A percentile compares a stretch with the other conserved stretches of the same genome.
These are phyloP conservation scores for Papilio polytes DNA, from an alignment of 1,140 invertebrate species.

Conservation along the genomic window DNA sequence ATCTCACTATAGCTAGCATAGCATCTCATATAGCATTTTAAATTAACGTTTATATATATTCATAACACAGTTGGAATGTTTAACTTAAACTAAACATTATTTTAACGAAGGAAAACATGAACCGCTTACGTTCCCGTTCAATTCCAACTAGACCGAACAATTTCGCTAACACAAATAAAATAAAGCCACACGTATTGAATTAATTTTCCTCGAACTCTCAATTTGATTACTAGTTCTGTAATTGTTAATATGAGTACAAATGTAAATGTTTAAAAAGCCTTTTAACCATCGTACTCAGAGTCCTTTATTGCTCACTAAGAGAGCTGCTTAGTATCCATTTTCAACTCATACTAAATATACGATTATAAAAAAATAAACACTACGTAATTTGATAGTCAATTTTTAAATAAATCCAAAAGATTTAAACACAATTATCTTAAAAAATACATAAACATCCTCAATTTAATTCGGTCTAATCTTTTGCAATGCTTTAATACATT, in stretches of 20 bases:
- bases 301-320: too few species aligned
- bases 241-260: not conserved
- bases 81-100: slow-evolving; percentile 36
- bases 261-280: not conserved
- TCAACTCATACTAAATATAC: too few species aligned
- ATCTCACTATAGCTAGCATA: not conserved
- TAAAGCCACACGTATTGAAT: slow-evolving; percentile 31
- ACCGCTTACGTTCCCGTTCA: slow-evolving; percentile 24
- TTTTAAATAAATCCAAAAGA: too few species aligned
- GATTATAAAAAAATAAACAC: too few species aligned
- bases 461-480: not conserved
- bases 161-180: slow-evolving; percentile 36
- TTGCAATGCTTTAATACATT: not conserved
- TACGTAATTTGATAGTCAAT: too few species aligned
- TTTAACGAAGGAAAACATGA: slow-evolving; percentile 35
- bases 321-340: too few species aligned
- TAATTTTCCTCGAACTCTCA: slow-evolving; percentile 18
- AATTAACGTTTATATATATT: slow-evolving; percentile 26
- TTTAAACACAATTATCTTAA: too few species aligned
- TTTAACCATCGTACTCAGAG: too few species aligned
- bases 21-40: slow-evolving; percentile 12
- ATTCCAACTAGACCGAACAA: slow-evolving; percentile 30
- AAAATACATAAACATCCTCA: too few species aligned
- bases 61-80: not conserved
- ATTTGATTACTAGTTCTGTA: slow-evolving; percentile 23